Evolutionary conservation across 2,797 vertebrate genomes (phyloP), one percentile per base, ranked within the genome.

Genomic region (Stomatorhinus walkeri): DNA sequence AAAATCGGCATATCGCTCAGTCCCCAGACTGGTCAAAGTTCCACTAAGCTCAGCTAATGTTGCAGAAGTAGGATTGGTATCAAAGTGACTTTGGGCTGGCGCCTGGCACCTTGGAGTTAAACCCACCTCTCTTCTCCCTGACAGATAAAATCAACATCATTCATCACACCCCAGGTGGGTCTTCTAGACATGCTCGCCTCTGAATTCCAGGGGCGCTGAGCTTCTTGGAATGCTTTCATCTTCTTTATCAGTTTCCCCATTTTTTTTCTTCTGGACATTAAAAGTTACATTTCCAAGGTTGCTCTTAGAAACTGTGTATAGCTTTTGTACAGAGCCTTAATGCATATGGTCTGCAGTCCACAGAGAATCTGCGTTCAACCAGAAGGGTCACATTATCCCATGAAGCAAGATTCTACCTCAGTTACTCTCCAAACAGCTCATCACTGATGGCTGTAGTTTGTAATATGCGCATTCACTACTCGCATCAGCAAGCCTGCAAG

Each of bases 71-170:
- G 87, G 88, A 87, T 40, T 51, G 36, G 85, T 48, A 61, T 56
- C 10, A 87, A 86, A 89, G 72, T 89, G 83, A 90, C 81, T 52
- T 87, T 90, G 86, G 51, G 24, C 89, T 24, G 89, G 52, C 76
- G 83, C 32, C 5, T 72, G 49, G 40, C 83, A 14, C 76, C 16
- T 56, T 32, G 43, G 81, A 51, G 43, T 16, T 86, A 90, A 90
- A 91, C 88, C 87, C 61, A 43, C 85, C 22, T 91, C 24, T 88
- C 88, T 91, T 89, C 89, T 43, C 32, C 93, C 54, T 64, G 46
- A 85, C 89, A 95, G 95, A 96, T 94, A 94, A 95, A 94, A 95
- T 96, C 94, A 94, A 92, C 94, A 94, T 93, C 46, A 90, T 94
- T 92, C 95, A 94, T 94, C 95, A 94, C 88, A 92, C 90, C 59